phyloP scores from a whole-genome alignment of 2,888 invertebrate species.

The Vesta saturnalis region DNA sequence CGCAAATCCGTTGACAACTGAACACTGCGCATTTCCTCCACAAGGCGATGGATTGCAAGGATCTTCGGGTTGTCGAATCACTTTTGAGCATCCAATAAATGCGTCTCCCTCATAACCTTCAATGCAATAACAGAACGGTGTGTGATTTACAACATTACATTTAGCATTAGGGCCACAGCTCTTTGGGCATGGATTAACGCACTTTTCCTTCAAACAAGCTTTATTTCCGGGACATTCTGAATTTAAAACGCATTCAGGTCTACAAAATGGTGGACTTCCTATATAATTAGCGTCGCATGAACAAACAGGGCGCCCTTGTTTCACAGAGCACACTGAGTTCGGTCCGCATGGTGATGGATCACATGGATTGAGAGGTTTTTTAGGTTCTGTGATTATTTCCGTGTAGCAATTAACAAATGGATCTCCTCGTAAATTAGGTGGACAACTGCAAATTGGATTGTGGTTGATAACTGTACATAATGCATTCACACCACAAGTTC shows the following conservation, averaged over 20 bases:
- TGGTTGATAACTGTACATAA: slow-evolving; percentile 84
- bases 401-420: slow-evolving; percentile 77
- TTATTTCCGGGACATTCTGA: slow-evolving; percentile 82
- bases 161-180: slow-evolving; percentile 83
- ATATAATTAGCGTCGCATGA: slow-evolving; percentile 82
- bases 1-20: slow-evolving; percentile 72
- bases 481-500: slow-evolving; percentile 81
- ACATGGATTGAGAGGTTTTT: slow-evolving; percentile 71
- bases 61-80: slow-evolving; percentile 59
- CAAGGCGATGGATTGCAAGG: slow-evolving; percentile 85
- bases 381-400: slow-evolving; percentile 58
- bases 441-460: slow-evolving; percentile 86
- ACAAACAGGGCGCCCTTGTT: slow-evolving; percentile 80
- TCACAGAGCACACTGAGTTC: slow-evolving; percentile 86
- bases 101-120: slow-evolving; percentile 85
- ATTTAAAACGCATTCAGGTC: slow-evolving; percentile 85
- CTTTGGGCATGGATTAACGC: slow-evolving; percentile 81
- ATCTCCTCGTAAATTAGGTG: slow-evolving; percentile 79
- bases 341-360: slow-evolving; percentile 73
- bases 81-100: slow-evolving; percentile 79
- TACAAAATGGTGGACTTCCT: slow-evolving; percentile 83
- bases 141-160: slow-evolving; percentile 82
- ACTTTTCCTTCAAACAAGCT: slow-evolving; percentile 85
- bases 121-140: slow-evolving; percentile 82
- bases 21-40: slow-evolving; percentile 85